Evolutionary conservation across 2,888 invertebrate genomes (phyloP).

Genomic region (Erebia aethiops): DNA sequence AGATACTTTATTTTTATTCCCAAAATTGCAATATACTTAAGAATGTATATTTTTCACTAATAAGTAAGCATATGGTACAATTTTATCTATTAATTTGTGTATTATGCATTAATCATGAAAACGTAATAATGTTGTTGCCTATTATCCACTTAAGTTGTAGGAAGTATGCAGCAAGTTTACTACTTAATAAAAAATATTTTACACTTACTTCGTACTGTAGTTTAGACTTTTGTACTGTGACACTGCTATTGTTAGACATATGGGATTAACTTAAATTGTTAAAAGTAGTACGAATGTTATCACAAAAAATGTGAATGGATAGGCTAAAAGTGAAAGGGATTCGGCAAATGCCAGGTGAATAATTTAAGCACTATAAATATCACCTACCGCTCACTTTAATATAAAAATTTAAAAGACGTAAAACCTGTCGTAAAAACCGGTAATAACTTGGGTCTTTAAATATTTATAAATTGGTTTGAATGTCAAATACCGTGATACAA

Average conservation of each 20-base stretch:
- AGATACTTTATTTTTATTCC: background rate
- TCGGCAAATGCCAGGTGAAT: slow-evolving; percentile 21
- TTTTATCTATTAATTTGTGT: no score
- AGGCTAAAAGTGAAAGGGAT: slow-evolving; percentile 43
- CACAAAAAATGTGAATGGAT: slow-evolving; percentile 22
- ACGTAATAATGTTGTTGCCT: no score
- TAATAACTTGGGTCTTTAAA: background rate
- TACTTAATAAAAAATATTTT: no score
- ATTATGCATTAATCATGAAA: no score
- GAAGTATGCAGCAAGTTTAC: no score
- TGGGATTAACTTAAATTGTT: slow-evolving; percentile 38
- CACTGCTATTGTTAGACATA: slow-evolving; percentile 48
- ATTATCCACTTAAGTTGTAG: no score
- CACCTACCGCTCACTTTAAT: slow-evolving; percentile 34
- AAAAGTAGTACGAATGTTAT: slow-evolving; percentile 24
- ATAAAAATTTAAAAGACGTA: background rate
- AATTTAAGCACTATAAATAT: slow-evolving; percentile 24
- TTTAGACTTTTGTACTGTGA: slow-evolving; percentile 48
- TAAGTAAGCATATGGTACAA: no score
- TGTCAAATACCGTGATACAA: no score
- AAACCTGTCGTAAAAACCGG: slow-evolving; percentile 2
- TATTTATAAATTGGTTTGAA: no score
- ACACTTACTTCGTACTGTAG: slow-evolving; percentile 46
- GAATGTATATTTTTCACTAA: no score
- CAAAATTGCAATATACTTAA: no score